A percentile compares a stretch with the other conserved stretches of the same genome.
Evolutionary conservation across 2,797 vertebrate genomes (phyloP).

Genomic region (Buceros bicornis): DNA sequence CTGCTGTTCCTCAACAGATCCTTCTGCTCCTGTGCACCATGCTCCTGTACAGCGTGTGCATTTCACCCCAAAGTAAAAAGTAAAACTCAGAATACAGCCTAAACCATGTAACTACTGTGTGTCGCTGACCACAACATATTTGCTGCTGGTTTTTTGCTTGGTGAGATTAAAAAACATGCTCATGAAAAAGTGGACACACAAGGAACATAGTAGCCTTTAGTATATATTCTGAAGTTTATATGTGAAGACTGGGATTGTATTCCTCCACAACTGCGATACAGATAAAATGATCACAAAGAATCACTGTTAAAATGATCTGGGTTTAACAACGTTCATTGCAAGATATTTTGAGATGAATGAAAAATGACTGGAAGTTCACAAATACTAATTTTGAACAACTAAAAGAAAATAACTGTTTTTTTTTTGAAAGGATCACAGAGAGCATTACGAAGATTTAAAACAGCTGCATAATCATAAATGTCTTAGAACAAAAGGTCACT

Average conservation of each 20-base stretch:
- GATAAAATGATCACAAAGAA: not conserved
- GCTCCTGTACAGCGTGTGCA: not conserved
- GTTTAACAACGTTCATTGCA: not conserved
- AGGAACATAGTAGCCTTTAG: not conserved
- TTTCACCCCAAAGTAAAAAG: not conserved
- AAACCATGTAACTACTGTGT: fast-evolving
- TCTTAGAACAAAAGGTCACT: not conserved
- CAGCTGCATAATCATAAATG: not conserved
- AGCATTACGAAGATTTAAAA: not conserved
- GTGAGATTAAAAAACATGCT: not conserved
- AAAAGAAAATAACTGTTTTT: not conserved
- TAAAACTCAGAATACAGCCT: not conserved
- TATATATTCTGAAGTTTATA: not conserved
- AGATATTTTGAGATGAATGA: not conserved
- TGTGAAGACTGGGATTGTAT: not conserved
- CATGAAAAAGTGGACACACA: not conserved
- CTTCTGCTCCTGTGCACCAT: not conserved
- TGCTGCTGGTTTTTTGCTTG: not conserved
- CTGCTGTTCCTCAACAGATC: not conserved
- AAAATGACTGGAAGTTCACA: not conserved
- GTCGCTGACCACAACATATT: not conserved
- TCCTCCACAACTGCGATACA: not conserved
- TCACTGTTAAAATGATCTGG: not conserved
- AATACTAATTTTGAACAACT: not conserved
- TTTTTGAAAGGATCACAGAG: not conserved